These are phyloP conservation scores for Meloidogyne floridensis DNA, from an alignment of 1,140 invertebrate species.

Conservation along the genomic window DNA sequence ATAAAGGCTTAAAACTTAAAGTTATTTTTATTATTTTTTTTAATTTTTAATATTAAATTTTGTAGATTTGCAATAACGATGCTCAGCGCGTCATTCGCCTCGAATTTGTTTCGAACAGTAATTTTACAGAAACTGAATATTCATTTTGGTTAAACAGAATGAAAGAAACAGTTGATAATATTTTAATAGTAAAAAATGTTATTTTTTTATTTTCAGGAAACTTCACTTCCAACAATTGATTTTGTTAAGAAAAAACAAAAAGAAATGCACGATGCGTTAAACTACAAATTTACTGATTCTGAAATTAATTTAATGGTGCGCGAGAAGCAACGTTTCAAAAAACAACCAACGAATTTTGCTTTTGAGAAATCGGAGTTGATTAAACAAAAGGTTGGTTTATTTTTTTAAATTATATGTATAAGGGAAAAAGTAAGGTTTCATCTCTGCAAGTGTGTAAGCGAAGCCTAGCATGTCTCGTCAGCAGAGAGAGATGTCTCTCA, in stretches of 20 bases:
- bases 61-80: conserved; percentile 66
- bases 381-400: conserved; percentile 77
- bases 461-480: too few relatives aligned
- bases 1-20: conserved; percentile 77
- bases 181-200: not conserved
- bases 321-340: conserved; percentile 88
- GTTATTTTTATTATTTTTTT: conserved; percentile 43
- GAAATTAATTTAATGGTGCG: conserved; percentile 79
- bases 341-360: conserved; percentile 91
- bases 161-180: conserved; percentile 61
- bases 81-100: conserved; percentile 84
- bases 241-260: conserved; percentile 81
- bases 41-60: conserved; percentile 39
- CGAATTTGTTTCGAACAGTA: conserved; percentile 94
- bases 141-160: conserved; percentile 87
- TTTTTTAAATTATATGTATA: conserved; percentile 11
- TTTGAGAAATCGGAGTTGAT: conserved; percentile 91
- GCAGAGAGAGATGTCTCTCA: too few relatives aligned
- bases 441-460: too few relatives aligned
- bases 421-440: not conserved
- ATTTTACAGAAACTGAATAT: conserved; percentile 90
- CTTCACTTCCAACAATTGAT: conserved; percentile 80
- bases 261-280: conserved; percentile 84
- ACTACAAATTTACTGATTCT: conserved; percentile 84
- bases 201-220: conserved; percentile 70